phyloP scores from a whole-genome alignment of 2,888 invertebrate genomes.

The Stenchaetothrips biformis region DNA sequence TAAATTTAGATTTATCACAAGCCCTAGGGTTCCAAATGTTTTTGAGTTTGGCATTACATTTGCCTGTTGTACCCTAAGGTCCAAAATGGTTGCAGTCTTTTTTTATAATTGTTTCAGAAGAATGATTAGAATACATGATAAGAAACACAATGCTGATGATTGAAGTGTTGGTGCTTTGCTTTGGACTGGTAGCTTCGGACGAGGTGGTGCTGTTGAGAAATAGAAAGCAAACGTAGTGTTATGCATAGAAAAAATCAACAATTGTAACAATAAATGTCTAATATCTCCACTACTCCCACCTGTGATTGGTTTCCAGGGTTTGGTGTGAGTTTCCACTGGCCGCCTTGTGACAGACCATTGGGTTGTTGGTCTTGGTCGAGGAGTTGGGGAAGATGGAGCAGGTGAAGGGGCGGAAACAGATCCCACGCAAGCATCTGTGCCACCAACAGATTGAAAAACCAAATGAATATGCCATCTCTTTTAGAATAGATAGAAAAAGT shows the following conservation, averaged over 20 bases:
- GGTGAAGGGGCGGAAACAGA: slow-evolving; percentile 16
- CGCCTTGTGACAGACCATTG: slow-evolving; percentile 32
- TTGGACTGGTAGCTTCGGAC: background rate
- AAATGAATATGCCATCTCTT: background rate
- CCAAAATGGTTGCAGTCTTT: background rate
- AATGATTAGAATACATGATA: background rate
- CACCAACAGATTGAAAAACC: slow-evolving; percentile 27
- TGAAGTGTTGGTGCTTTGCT: background rate
- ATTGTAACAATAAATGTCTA: too few species aligned
- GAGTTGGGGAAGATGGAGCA: slow-evolving; percentile 15
- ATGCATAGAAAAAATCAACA: too few species aligned
- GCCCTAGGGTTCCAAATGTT: background rate
- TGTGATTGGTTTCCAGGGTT: slow-evolving; percentile 35
- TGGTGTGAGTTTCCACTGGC: slow-evolving; percentile 29
- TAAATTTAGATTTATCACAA: background rate
- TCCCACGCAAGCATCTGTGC: slow-evolving; percentile 14
- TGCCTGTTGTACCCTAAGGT: background rate
- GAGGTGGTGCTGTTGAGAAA: background rate
- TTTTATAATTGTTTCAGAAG: background rate
- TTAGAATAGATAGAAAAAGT: background rate
- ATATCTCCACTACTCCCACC: slow-evolving; percentile 26
- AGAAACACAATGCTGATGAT: background rate
- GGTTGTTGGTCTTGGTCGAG: slow-evolving; percentile 7
- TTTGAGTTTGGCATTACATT: background rate
- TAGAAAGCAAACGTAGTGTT: background rate